A percentile compares a stretch with the other conserved stretches of the same genome.
These are phyloP conservation scores for Ptyas mucosa DNA, from an alignment of 2,113 vertebrate species.

Conservation along the genomic window DNA sequence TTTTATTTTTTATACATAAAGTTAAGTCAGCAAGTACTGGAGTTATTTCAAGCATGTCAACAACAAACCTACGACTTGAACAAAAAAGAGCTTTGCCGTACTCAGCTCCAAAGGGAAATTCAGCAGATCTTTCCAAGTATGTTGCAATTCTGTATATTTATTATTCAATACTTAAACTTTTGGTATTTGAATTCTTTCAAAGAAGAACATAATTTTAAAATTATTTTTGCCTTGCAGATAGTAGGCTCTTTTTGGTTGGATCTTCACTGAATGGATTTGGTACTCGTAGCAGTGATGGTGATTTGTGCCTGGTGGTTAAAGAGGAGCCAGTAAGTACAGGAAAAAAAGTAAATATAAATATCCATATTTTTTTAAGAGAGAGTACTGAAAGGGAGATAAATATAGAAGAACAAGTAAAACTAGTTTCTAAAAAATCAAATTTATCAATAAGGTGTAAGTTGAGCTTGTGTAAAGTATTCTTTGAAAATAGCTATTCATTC, in stretches of 20 bases:
- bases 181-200: accelerated
- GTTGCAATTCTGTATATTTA: constrained; percentile 48
- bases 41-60: constrained; percentile 82
- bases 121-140: constrained; percentile 81
- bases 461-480: neutral
- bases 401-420: neutral
- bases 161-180: neutral
- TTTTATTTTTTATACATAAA: constrained; percentile 54
- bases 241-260: constrained; percentile 87
- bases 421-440: neutral
- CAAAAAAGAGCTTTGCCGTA: constrained; percentile 84
- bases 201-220: neutral
- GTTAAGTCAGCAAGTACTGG: constrained; percentile 88
- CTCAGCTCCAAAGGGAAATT: constrained; percentile 84
- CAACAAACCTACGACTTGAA: constrained; percentile 84
- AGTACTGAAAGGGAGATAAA: neutral
- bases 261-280: constrained; percentile 93
- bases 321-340: constrained; percentile 78
- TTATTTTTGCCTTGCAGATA: constrained; percentile 63
- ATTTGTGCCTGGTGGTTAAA: constrained; percentile 88
- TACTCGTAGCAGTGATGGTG: constrained; percentile 88
- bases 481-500: neutral
- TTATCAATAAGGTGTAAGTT: neutral
- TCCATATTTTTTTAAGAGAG: neutral
- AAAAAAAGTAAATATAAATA: neutral